These are phyloP conservation scores for Procambarus clarkii DNA, from an alignment of 1,140 invertebrate species.

Conservation along the genomic window DNA sequence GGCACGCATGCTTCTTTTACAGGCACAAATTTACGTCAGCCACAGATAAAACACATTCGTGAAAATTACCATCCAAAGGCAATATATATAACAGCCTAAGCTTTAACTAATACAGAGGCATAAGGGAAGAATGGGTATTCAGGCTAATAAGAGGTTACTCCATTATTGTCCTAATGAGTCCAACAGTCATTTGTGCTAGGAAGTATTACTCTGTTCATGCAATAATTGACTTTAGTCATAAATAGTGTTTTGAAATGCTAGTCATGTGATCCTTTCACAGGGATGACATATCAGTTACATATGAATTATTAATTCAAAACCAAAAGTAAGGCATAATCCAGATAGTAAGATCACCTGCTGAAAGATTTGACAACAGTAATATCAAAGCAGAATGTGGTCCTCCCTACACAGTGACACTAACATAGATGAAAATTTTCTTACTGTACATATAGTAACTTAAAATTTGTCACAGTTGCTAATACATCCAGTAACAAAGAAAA, in stretches of 20 bases:
- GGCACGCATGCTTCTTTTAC: conserved; percentile 8
- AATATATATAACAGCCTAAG: not conserved
- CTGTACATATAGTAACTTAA: too few species aligned
- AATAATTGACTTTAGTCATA: not conserved
- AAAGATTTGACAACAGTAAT: not conserved
- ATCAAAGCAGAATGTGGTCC: not conserved
- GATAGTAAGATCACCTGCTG: not conserved
- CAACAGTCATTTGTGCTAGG: not conserved
- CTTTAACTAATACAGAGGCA: not conserved
- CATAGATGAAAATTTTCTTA: not conserved
- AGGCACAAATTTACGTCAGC: conserved; percentile 1
- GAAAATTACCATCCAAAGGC: not conserved
- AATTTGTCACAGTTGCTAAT: too few species aligned
- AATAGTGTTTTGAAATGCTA: not conserved
- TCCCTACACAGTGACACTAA: not conserved
- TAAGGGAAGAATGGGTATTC: not conserved
- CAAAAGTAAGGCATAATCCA: not conserved
- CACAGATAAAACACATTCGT: not conserved
- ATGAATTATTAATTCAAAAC: not conserved
- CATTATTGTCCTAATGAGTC: not conserved
- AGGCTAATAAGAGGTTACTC: not conserved
- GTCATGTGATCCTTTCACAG: not conserved
- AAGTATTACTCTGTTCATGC: not conserved
- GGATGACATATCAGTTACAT: not conserved
- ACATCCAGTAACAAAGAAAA: too few species aligned